These are phyloP conservation scores for Eilema sororculum DNA, from an alignment of 2,888 invertebrate genomes.

Conservation along the genomic window DNA sequence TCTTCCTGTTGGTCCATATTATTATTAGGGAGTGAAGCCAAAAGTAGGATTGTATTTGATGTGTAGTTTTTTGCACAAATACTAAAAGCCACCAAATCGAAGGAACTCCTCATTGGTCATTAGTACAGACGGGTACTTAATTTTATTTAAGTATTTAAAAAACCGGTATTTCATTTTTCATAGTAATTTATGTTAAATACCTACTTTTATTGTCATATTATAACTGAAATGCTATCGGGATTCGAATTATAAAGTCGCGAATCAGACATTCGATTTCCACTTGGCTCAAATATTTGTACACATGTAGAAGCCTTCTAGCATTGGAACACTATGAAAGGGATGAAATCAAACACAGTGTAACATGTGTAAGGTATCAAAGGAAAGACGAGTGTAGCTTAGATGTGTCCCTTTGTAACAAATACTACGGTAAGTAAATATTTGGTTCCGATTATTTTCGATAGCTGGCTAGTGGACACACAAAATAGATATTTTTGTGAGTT, in stretches of 20 bases:
- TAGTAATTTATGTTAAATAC: too few species aligned
- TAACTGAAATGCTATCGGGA: neutral
- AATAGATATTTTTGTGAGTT: neutral
- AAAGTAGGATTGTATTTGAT: too few species aligned
- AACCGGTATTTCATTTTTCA: too few species aligned
- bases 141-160: too few species aligned
- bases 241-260: too few species aligned
- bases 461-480: neutral
- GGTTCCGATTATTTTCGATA: conserved; percentile 2
- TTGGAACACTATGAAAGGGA: neutral
- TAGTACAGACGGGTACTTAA: too few species aligned
- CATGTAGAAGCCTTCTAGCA: neutral
- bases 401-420: neutral
- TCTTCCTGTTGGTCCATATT: too few species aligned
- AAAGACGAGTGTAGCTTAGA: neutral
- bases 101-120: too few species aligned
- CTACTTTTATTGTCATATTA: too few species aligned
- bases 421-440: neutral
- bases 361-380: neutral
- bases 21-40: too few species aligned
- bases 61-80: too few species aligned
- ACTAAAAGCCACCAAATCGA: too few species aligned
- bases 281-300: neutral
- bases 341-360: neutral
- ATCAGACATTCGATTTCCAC: neutral